phyloP scores from a whole-genome alignment of 2,888 invertebrate genomes.

The Heteromurus nitidus region DNA sequence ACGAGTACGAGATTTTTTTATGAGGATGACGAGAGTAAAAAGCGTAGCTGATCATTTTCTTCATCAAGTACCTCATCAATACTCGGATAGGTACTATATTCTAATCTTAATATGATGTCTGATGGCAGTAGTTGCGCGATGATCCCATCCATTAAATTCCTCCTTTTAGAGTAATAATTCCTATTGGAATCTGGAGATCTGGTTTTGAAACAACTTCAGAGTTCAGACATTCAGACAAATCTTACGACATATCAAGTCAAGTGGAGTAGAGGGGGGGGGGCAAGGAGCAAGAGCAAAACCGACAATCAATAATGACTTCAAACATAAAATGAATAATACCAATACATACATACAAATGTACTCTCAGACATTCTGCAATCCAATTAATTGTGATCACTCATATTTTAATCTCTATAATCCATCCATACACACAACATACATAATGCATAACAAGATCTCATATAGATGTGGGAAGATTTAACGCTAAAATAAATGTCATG shows the following conservation, averaged over 20 bases:
- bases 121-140: neutral
- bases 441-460: too few relatives aligned
- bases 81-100: too few relatives aligned
- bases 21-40: constrained; percentile 5
- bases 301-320: too few relatives aligned
- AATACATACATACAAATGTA: too few relatives aligned
- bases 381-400: constrained; percentile 33
- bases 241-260: too few relatives aligned
- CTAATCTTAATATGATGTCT: neutral
- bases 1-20: constrained; percentile 13
- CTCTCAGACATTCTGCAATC: neutral
- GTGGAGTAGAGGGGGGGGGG: neutral
- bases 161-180: constrained; percentile 37
- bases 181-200: constrained; percentile 37
- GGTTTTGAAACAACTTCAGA: too few relatives aligned
- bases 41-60: neutral
- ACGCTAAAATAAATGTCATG: constrained; percentile 55
- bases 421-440: too few relatives aligned
- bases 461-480: constrained; percentile 1
- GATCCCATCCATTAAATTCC: constrained; percentile 39
- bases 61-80: too few relatives aligned
- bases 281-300: neutral
- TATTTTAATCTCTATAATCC: constrained; percentile 15
- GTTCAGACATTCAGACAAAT: too few relatives aligned
- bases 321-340: too few relatives aligned